phyloP scores from a whole-genome alignment of 1,140 invertebrate species.

The Macrobrachium nipponense region DNA sequence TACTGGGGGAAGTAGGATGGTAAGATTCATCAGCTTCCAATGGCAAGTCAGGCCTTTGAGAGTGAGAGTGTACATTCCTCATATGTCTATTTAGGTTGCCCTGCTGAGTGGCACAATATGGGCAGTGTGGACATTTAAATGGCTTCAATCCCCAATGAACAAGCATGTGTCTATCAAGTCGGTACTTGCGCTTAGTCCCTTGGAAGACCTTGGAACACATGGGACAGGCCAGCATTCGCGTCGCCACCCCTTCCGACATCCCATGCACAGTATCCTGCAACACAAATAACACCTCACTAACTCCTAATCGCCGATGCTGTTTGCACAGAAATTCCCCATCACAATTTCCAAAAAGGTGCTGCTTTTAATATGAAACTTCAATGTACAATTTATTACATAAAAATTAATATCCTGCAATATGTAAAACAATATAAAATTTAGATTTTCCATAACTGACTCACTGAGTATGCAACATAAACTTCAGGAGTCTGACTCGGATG shows the following conservation, averaged over 20 bases:
- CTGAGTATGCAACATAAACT: not conserved
- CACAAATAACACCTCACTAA: constrained; percentile 59
- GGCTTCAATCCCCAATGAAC: constrained; percentile 69
- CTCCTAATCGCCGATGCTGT: constrained; percentile 8
- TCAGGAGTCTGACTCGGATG: constrained; percentile 37
- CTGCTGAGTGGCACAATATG: constrained; percentile 63
- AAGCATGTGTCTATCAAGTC: constrained; percentile 68
- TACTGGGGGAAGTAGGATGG: not conserved
- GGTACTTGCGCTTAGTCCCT: constrained; percentile 63
- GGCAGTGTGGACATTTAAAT: constrained; percentile 63
- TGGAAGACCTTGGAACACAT: constrained; percentile 62
- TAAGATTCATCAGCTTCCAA: not conserved
- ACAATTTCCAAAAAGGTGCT: not conserved
- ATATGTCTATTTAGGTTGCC: constrained; percentile 61
- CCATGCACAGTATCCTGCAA: constrained; percentile 52
- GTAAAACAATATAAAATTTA: constrained; percentile 2
- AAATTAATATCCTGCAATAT: too few species aligned
- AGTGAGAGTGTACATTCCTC: constrained; percentile 58
- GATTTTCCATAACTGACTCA: not conserved
- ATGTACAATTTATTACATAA: not conserved
- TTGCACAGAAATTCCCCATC: not conserved
- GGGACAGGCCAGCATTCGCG: constrained; percentile 55
- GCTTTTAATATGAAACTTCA: not conserved
- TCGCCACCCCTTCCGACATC: constrained; percentile 43
- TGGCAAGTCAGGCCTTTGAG: constrained; percentile 15